Percentiles rank a stretch among this genome's conserved stretches.
Conservation (phyloP, 2,888 invertebrate species). For the Drosophila recens region DNA sequence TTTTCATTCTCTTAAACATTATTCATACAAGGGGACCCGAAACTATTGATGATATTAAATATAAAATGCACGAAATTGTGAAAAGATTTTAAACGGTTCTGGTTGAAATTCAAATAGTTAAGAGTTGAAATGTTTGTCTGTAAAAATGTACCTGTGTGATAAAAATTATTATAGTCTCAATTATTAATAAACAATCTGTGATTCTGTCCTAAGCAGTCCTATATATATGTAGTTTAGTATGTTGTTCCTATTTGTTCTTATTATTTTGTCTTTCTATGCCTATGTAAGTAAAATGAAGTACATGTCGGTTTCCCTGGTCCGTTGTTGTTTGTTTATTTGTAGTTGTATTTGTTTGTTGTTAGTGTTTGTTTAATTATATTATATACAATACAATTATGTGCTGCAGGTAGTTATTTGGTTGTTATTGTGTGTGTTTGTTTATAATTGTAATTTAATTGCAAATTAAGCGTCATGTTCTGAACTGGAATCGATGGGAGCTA, state of each 20-base stretch:
- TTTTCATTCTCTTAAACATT: not conserved
- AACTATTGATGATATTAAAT: not conserved
- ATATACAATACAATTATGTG: conserved; percentile 54
- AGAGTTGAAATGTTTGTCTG: conserved; percentile 8
- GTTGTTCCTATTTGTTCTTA: not conserved
- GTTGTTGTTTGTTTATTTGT: conserved; percentile 43
- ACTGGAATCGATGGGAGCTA: conserved; percentile 46
- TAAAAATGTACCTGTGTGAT: conserved; percentile 1
- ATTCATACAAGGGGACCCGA: not conserved
- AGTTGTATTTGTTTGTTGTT: conserved; percentile 34
- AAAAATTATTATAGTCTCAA: not conserved
- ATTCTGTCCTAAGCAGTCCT: conserved; percentile 41
- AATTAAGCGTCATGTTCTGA: conserved; percentile 36
- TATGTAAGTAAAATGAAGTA: conserved; percentile 55
- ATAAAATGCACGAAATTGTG: conserved; percentile 18
- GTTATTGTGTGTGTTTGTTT: conserved; percentile 50
- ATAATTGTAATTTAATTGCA: conserved; percentile 29
- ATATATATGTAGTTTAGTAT: conserved; percentile 4
- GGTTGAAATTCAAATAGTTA: not conserved
- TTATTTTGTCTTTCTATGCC: conserved; percentile 36
- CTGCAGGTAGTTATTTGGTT: conserved; percentile 76
- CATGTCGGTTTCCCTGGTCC: conserved; percentile 63
- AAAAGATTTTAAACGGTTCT: conserved; percentile 77
- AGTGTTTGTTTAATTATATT: conserved; percentile 43
- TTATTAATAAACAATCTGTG: conserved; percentile 20